Percentiles rank a stretch among this genome's conserved stretches.
Evolutionary conservation across 2,797 vertebrate species (phyloP).

Genomic region (Sarcoramphus papa): DNA sequence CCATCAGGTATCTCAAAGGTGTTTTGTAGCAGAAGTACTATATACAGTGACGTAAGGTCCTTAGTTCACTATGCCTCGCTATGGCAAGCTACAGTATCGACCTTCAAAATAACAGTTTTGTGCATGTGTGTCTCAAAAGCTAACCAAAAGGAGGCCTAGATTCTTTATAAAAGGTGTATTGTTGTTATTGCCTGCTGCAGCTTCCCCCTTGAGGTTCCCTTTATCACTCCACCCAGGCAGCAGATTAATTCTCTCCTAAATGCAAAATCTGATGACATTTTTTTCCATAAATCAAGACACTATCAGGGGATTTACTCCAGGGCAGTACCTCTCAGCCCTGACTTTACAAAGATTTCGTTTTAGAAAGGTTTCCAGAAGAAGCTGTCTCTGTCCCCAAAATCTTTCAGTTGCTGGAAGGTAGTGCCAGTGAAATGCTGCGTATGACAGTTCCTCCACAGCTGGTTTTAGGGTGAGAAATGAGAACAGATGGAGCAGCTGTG

Average conservation of each 20-base stretch:
- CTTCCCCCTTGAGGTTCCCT: not conserved
- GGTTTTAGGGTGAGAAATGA: slow-evolving; percentile 30
- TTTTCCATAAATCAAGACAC: not conserved
- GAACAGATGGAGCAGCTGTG: slow-evolving; percentile 36
- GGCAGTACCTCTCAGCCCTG: not conserved
- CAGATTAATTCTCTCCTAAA: not conserved
- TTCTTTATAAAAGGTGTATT: not conserved
- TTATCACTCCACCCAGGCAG: not conserved
- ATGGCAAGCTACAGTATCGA: not conserved
- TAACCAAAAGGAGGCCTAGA: not conserved
- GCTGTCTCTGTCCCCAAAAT: not conserved
- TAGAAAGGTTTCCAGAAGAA: not conserved
- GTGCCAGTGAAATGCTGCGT: not conserved
- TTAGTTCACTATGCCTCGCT: not conserved
- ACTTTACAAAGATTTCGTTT: not conserved
- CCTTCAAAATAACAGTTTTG: not conserved
- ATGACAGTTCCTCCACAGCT: not conserved
- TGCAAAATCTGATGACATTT: not conserved
- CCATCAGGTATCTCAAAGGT: not conserved
- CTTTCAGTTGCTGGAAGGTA: not conserved
- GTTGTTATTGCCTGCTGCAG: not conserved
- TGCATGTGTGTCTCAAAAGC: not conserved
- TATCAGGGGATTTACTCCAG: not conserved
- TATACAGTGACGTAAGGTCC: not conserved
- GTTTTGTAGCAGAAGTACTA: not conserved